Evolutionary conservation across 2,113 vertebrate genomes (phyloP).

Genomic region (Proteles cristata): DNA sequence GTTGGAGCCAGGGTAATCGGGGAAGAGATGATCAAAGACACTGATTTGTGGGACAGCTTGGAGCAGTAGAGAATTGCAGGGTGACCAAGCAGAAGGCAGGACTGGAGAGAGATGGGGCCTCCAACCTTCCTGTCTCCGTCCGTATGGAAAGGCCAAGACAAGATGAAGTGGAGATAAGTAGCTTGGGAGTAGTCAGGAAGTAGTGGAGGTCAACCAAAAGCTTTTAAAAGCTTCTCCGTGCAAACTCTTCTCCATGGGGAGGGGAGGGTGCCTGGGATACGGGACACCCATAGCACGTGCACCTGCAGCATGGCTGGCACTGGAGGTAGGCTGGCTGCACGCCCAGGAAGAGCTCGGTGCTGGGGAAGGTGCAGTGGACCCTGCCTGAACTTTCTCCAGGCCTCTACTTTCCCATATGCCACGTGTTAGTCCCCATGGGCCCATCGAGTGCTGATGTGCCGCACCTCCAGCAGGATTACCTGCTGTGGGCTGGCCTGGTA

Average conservation of each 20-base stretch:
- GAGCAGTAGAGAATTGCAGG: background rate
- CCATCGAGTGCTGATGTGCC: background rate
- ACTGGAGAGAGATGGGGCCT: background rate
- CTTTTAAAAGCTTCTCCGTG: background rate
- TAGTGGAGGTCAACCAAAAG: background rate
- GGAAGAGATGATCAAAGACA: background rate
- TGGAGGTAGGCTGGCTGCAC: too few relatives aligned
- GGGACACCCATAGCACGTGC: fast-evolving
- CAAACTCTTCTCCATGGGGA: background rate
- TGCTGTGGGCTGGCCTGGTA: background rate
- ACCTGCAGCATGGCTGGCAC: background rate
- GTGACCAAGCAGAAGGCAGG: background rate
- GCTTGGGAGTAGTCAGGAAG: background rate
- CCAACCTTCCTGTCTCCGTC: background rate
- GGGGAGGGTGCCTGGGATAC: background rate
- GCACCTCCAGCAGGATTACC: background rate
- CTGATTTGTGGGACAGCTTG: background rate
- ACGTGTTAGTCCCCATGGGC: background rate
- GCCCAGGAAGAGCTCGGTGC: background rate
- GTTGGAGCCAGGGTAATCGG: background rate
- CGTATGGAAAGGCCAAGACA: background rate
- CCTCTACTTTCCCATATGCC: fast-evolving
- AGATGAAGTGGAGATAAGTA: background rate
- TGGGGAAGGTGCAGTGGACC: background rate
- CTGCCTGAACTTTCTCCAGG: background rate